phyloP scores from a whole-genome alignment of 2,888 invertebrate species.

The Hirtodrosophila cameraria region DNA sequence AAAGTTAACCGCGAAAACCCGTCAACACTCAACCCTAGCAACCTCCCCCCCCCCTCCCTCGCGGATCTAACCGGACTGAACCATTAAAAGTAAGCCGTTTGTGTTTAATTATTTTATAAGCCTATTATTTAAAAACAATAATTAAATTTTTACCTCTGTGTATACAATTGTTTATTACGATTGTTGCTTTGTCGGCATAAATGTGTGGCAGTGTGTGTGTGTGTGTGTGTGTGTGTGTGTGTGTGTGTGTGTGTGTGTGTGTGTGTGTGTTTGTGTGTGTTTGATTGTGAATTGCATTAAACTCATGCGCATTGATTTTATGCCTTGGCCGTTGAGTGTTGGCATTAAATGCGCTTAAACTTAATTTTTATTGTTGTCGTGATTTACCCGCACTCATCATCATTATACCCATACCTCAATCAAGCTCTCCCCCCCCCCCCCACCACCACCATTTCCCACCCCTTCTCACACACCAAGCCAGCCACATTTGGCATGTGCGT shows the following conservation, averaged over 20 bases:
- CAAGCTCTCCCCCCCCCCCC: background rate
- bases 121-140: slow-evolving; percentile 67
- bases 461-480: too few relatives aligned
- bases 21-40: too few relatives aligned
- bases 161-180: slow-evolving; percentile 55
- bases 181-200: slow-evolving; percentile 45
- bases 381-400: slow-evolving; percentile 59
- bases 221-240: slow-evolving; percentile 11
- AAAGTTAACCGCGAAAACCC: slow-evolving; percentile 41
- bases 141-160: slow-evolving; percentile 56
- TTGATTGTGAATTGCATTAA: slow-evolving; percentile 53
- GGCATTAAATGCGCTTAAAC: slow-evolving; percentile 68
- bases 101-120: slow-evolving; percentile 71
- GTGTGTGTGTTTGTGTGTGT: slow-evolving; percentile 24
- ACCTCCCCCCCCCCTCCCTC: background rate
- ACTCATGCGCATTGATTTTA: slow-evolving; percentile 59
- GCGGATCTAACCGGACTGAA: background rate
- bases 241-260: background rate
- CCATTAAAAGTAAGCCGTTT: slow-evolving; percentile 51
- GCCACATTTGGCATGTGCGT: slow-evolving; percentile 31
- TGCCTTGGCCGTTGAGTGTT: slow-evolving; percentile 54
- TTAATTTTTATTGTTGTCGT: slow-evolving; percentile 75
- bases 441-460: background rate
- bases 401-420: slow-evolving; percentile 27
- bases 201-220: too few relatives aligned